These are phyloP conservation scores for Crematogaster levior DNA, from an alignment of 2,888 invertebrate genomes.

Conservation along the genomic window DNA sequence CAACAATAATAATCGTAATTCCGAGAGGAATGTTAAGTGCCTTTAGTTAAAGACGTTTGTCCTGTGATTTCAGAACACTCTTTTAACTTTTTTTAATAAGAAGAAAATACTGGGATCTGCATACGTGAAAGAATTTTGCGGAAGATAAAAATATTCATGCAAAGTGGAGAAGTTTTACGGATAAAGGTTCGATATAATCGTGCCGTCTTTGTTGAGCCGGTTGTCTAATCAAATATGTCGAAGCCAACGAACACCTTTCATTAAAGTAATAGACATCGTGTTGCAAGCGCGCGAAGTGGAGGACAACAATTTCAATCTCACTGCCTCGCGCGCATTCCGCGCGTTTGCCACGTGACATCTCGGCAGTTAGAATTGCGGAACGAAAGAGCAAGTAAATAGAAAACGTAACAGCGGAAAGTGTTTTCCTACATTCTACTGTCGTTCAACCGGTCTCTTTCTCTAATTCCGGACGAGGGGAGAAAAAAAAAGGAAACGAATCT, in stretches of 20 bases:
- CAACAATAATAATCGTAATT: neutral
- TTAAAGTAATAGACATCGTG: conserved; percentile 33
- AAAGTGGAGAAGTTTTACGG: neutral
- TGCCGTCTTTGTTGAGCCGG: conserved; percentile 39
- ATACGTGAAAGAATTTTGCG: neutral
- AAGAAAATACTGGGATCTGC: neutral
- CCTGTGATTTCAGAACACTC: neutral
- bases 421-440: conserved; percentile 57
- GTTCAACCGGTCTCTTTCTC: conserved; percentile 73
- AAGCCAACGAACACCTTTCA: conserved; percentile 16
- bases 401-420: conserved; percentile 60
- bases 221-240: conserved; percentile 1
- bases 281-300: conserved; percentile 28
- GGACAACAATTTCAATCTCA: conserved; percentile 34
- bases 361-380: conserved; percentile 15
- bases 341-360: conserved; percentile 25
- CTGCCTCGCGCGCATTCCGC: conserved; percentile 4
- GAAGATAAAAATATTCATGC: neutral
- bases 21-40: neutral
- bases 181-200: conserved; percentile 26
- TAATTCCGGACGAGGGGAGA: conserved; percentile 56
- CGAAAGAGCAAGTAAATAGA: conserved; percentile 16
- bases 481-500: conserved; percentile 52
- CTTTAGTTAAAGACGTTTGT: neutral
- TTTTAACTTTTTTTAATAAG: neutral